These are phyloP conservation scores for Paramormyrops hopkinsi DNA, from an alignment of 2,797 vertebrate genomes.

Conservation along the genomic window DNA sequence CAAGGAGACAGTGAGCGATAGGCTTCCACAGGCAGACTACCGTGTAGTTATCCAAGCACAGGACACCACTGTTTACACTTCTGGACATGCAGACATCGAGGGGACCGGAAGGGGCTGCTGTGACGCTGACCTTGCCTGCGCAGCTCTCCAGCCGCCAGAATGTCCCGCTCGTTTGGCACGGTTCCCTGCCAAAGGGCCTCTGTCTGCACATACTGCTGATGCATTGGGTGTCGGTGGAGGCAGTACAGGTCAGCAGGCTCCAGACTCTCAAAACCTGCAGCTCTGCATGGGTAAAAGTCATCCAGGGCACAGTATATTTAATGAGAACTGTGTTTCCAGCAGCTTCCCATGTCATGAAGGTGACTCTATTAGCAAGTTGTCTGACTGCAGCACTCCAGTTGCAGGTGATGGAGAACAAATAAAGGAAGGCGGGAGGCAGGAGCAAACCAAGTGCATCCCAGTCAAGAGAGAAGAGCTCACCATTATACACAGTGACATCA, in stretches of 20 bases:
- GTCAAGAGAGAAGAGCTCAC: constrained; percentile 29
- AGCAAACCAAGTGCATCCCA: constrained; percentile 42
- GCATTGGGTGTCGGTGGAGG: constrained; percentile 35
- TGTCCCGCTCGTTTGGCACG: constrained; percentile 21
- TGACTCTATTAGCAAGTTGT: constrained; percentile 37
- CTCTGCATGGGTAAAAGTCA: constrained; percentile 35
- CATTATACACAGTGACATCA: constrained; percentile 34
- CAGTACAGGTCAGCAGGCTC: constrained; percentile 43
- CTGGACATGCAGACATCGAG: constrained; percentile 44
- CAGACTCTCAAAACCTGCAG: constrained; percentile 30
- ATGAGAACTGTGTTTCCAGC: constrained; percentile 35
- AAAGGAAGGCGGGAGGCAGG: constrained; percentile 34
- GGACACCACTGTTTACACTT: constrained; percentile 20
- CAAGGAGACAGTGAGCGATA: constrained; percentile 54
- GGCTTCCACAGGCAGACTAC: constrained; percentile 23
- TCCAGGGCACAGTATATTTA: constrained; percentile 33
- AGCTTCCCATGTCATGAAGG: constrained; percentile 23
- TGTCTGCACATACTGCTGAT: constrained; percentile 35
- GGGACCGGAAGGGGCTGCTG: constrained; percentile 28
- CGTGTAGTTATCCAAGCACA: not conserved
- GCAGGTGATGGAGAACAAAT: constrained; percentile 41
- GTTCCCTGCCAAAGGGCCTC: constrained; percentile 23
- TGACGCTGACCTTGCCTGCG: constrained; percentile 33
- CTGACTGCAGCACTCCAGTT: constrained; percentile 37
- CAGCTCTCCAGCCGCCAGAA: constrained; percentile 37